Evolutionary conservation across 2,113 vertebrate species (phyloP).

Genomic region (Bucco capensis): DNA sequence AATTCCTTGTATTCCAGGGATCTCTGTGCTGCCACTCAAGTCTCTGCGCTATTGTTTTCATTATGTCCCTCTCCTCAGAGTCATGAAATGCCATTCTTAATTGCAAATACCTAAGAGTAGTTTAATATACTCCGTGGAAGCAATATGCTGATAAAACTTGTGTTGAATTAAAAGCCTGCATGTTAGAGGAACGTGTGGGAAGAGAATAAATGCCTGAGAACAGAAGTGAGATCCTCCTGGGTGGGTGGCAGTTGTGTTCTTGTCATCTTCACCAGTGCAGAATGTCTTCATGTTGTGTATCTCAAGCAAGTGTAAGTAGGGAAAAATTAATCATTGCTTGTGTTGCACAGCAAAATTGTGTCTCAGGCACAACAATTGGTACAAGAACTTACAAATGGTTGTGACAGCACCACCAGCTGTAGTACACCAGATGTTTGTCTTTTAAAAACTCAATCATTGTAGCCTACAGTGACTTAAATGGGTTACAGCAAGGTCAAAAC

Average conservation of each 20-base stretch:
- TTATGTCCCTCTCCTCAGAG: neutral
- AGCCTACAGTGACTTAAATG: neutral
- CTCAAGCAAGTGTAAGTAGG: neutral
- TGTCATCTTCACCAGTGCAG: neutral
- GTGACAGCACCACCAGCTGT: neutral
- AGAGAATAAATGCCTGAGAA: neutral
- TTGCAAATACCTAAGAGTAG: neutral
- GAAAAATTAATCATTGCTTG: neutral
- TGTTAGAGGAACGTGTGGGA: neutral
- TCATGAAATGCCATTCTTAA: neutral
- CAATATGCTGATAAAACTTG: neutral
- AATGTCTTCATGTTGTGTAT: neutral
- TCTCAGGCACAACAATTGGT: neutral
- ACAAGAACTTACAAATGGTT: neutral
- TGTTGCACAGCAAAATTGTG: fast-evolving
- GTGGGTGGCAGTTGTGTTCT: neutral
- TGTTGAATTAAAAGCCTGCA: neutral
- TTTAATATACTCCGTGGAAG: neutral
- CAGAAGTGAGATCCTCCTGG: neutral
- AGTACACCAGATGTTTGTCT: neutral
- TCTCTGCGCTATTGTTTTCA: neutral
- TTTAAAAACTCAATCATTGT: neutral
- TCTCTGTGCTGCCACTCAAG: neutral
- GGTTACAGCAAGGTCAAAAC: neutral
- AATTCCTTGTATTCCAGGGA: neutral